Percentiles rank a stretch among this genome's conserved stretches.
Conservation (phyloP, 1,140 invertebrate genomes). For the Drosophila pandora region DNA sequence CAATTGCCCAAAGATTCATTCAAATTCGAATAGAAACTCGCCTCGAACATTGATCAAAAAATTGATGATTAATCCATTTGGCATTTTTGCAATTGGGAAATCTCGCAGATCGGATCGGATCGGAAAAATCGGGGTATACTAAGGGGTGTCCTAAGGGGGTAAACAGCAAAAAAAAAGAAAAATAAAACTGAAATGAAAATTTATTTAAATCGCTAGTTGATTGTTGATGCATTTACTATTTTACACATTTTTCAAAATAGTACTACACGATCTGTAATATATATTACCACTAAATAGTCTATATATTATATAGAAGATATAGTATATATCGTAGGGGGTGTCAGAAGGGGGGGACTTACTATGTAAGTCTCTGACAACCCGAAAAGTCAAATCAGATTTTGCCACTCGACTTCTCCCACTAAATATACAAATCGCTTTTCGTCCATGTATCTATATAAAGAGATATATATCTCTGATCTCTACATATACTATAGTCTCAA, state of each 20-base stretch:
- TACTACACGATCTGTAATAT: neutral
- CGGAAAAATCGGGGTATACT: neutral
- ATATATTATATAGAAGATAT: conserved; percentile 2
- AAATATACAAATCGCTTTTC: conserved; percentile 25
- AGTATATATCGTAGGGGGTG: neutral
- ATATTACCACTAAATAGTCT: neutral
- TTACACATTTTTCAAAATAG: neutral
- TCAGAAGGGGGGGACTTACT: neutral
- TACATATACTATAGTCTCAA: conserved; percentile 33
- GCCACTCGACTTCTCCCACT: conserved; percentile 14
- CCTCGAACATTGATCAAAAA: conserved; percentile 33
- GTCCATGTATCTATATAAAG: conserved; percentile 17
- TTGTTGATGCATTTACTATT: neutral
- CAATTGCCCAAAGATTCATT: conserved; percentile 40
- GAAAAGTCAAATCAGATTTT: conserved; percentile 30
- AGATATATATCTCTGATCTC: conserved; percentile 25
- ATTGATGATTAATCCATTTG: conserved; percentile 50
- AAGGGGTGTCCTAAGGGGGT: too few relatives aligned
- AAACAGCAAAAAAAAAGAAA: too few relatives aligned
- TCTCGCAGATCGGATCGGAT: conserved; percentile 13
- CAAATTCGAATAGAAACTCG: conserved; percentile 16
- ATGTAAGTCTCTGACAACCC: conserved; percentile 28
- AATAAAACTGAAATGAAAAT: too few relatives aligned
- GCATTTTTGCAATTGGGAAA: conserved; percentile 55
- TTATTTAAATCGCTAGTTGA: too few relatives aligned